These are phyloP conservation scores for Diplolepis rosae DNA, from an alignment of 2,888 invertebrate genomes.

Conservation along the genomic window DNA sequence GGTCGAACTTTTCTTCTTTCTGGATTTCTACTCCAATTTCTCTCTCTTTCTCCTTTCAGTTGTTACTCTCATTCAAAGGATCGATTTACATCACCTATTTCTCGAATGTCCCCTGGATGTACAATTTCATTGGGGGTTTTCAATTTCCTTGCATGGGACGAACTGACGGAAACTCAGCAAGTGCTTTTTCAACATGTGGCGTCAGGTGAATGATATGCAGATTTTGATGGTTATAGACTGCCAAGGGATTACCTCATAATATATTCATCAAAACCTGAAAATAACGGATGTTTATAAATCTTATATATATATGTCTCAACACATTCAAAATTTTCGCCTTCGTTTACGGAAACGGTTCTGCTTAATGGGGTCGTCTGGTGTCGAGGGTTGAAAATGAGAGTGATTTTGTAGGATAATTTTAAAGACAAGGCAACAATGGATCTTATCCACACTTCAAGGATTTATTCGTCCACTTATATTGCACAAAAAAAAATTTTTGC, in stretches of 20 bases:
- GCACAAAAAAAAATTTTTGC: too few species aligned
- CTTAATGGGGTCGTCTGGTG: too few species aligned
- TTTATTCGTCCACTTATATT: too few species aligned
- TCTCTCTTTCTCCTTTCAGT: slow-evolving; percentile 33
- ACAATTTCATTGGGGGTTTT: slow-evolving; percentile 57
- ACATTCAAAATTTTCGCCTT: slow-evolving; percentile 47
- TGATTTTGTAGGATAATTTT: too few species aligned
- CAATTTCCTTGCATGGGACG: slow-evolving; percentile 51
- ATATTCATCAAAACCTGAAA: slow-evolving; percentile 56
- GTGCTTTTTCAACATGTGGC: slow-evolving; percentile 46
- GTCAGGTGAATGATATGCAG: slow-evolving; percentile 46
- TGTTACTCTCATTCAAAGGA: slow-evolving; percentile 35
- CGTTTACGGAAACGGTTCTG: slow-evolving; percentile 29
- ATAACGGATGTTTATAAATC: not conserved
- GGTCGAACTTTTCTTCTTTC: slow-evolving; percentile 36
- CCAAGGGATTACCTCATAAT: slow-evolving; percentile 55
- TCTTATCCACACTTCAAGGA: too few species aligned
- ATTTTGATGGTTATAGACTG: slow-evolving; percentile 52
- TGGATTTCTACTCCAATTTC: slow-evolving; percentile 2
- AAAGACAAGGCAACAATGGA: too few species aligned
- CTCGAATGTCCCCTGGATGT: slow-evolving; percentile 35
- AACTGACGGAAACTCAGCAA: slow-evolving; percentile 36
- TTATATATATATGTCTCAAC: not conserved
- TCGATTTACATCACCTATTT: slow-evolving; percentile 46
- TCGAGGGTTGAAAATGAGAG: too few species aligned